Base-by-base conservation (phyloP, 1,140 invertebrate species). In the Pectinophora gossypiella region DNA sequence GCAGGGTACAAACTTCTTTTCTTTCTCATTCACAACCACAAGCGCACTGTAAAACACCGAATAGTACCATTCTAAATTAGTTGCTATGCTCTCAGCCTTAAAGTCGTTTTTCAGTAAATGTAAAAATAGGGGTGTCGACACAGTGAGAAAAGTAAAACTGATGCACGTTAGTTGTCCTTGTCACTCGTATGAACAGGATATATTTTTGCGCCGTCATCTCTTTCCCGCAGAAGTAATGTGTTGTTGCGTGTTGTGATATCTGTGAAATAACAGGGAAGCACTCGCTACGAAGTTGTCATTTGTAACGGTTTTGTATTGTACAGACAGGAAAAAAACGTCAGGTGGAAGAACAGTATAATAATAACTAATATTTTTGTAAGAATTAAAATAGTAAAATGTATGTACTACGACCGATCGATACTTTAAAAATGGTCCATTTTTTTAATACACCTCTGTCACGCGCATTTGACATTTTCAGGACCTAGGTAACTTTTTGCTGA, bases 181-280 rank as follows among this genome's bases (percentile, higher is more conserved):
- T 86, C 72, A 56, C 55, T 44, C 61, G 53, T 32, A 18, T 13
- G 16, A 44, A 48, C 21, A 57, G 54, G 56, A 53, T 72, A n/a
- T n/a, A 79, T 85, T 85, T 82, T 83, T 78, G 62, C 78, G 67
- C 52, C 47, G 52, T 50, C 68, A 45, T 87, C 83, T 65, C 72
- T 64, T 61, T 86, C 73, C 38, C 54, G 48, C 78, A 83, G 81
- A 80, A 87, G 76, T 85, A 86, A 87, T 85, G 79, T 87, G 81
- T 87, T 87, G 76, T 87, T 87, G 79, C 74, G 82, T 87, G 83
- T 87, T 87, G 83, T 87, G 83, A 87, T 87, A 87, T 87, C 83
- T 85, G 76, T 72, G 75, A 86, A 87, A 87, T 87, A 87, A 87
- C 81, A 87, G 83, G 81, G 83, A 86, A 86, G 83, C 81, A 83